Percentiles rank a stretch among this genome's conserved stretches.
Conservation (phyloP, 2,113 vertebrate species). For the Gobius niger region DNA sequence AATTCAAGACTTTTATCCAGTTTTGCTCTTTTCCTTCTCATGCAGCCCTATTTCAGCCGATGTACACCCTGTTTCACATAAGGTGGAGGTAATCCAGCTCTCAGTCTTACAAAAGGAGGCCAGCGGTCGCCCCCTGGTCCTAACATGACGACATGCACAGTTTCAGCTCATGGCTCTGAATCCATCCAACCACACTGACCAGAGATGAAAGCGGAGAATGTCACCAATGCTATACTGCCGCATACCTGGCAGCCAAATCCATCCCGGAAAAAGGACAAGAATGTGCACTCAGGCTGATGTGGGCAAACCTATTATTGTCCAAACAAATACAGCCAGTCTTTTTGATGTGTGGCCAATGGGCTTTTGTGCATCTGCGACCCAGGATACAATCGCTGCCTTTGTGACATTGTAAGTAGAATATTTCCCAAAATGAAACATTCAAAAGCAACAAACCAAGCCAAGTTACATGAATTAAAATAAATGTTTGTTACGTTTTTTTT, state of each 20-base stretch:
- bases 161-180: conserved; percentile 16
- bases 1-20: too few species aligned
- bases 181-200: conserved; percentile 30
- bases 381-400: not conserved
- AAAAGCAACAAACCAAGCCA: not conserved
- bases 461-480: not conserved
- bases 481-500: not conserved
- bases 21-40: too few species aligned
- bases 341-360: not conserved
- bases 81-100: conserved; percentile 16
- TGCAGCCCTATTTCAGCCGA: too few species aligned
- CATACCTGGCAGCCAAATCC: conserved; percentile 4
- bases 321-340: not conserved
- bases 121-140: conserved; percentile 12
- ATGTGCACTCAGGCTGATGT: not conserved
- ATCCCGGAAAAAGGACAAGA: not conserved
- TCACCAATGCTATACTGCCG: not conserved
- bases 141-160: conserved; percentile 22
- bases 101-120: conserved; percentile 14
- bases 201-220: conserved; percentile 19
- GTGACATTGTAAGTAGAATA: not conserved
- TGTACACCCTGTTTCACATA: too few species aligned
- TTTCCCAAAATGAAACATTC: not conserved
- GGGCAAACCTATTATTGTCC: not conserved
- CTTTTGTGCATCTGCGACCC: not conserved